Evolutionary conservation across 1,140 invertebrate genomes (phyloP).

Genomic region (Bradynema listronoti): DNA sequence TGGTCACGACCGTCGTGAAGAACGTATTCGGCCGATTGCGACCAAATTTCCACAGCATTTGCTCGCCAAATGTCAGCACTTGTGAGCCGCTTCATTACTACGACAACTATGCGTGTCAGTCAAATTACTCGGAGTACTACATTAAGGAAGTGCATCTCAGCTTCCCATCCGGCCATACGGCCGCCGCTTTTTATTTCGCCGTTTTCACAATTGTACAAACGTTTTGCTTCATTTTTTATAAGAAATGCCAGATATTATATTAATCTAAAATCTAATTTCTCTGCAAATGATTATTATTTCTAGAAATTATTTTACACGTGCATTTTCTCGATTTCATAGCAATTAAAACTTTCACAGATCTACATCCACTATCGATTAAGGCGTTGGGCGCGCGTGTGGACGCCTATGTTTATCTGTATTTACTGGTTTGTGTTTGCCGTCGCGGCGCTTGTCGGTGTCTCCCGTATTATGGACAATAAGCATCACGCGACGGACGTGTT

Average conservation of each 20-base stretch:
- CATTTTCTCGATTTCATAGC: too few relatives aligned
- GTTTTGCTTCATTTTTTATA: too few relatives aligned
- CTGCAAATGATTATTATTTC: too few relatives aligned
- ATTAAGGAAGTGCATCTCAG: constrained; percentile 3
- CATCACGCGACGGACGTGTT: constrained; percentile 16
- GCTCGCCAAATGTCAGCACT: constrained; percentile 7
- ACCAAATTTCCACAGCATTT: too few relatives aligned
- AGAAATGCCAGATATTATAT: neutral
- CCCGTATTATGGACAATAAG: constrained; percentile 12
- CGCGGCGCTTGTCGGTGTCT: constrained; percentile 13
- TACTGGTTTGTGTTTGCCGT: neutral
- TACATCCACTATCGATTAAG: constrained; percentile 11
- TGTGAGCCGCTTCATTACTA: neutral
- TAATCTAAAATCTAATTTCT: neutral
- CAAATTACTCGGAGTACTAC: neutral
- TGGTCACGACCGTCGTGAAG: too few relatives aligned
- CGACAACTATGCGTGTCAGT: constrained; percentile 4
- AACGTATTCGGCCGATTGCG: too few relatives aligned
- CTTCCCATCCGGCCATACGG: constrained; percentile 19
- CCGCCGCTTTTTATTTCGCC: constrained; percentile 13
- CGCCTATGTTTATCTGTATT: neutral
- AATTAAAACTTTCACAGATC: constrained; percentile 1
- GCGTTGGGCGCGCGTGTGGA: neutral
- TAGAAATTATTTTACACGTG: too few relatives aligned
- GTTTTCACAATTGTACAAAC: constrained; percentile 9